A percentile compares a stretch with the other conserved stretches of the same genome.
Evolutionary conservation across 2,888 invertebrate species (phyloP).

Genomic region (Crioceris asparagi): DNA sequence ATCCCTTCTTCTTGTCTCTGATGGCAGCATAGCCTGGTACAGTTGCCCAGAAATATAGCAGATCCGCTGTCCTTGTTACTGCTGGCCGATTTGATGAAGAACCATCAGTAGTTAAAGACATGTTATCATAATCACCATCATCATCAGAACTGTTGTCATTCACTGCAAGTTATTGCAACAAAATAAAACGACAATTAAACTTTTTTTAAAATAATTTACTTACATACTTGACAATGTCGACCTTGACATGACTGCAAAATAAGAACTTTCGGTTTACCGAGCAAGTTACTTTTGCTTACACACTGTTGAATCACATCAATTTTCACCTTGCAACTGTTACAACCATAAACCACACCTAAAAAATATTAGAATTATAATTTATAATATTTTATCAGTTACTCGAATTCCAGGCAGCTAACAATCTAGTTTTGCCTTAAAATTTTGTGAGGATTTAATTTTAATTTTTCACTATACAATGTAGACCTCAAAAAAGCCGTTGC

Average conservation of each 20-base stretch:
- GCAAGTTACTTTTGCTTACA: constrained; percentile 34
- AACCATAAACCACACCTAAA: constrained; percentile 41
- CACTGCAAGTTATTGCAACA: background rate
- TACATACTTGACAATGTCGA: constrained; percentile 27
- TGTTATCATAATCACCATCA: constrained; percentile 15
- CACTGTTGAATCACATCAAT: constrained; percentile 36
- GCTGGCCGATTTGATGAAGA: constrained; percentile 13
- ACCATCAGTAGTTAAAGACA: constrained; percentile 17
- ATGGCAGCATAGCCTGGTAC: constrained; percentile 33
- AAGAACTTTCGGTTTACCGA: constrained; percentile 44
- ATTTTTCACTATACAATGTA: no score
- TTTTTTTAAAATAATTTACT: constrained; percentile 7
- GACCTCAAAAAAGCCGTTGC: no score
- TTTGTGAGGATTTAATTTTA: no score
- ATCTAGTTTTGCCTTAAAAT: no score
- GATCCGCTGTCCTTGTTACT: constrained; percentile 24
- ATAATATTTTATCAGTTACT: no score
- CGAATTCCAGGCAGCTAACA: no score
- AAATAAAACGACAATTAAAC: constrained; percentile 6
- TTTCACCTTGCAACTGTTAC: constrained; percentile 39
- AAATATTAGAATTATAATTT: no score
- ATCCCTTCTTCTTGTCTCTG: constrained; percentile 27
- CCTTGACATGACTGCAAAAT: constrained; percentile 51
- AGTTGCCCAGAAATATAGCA: constrained; percentile 32
- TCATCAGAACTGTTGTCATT: no score